Evolutionary conservation across 2,888 invertebrate genomes (phyloP).

Genomic region (Liodrosophila aerea): DNA sequence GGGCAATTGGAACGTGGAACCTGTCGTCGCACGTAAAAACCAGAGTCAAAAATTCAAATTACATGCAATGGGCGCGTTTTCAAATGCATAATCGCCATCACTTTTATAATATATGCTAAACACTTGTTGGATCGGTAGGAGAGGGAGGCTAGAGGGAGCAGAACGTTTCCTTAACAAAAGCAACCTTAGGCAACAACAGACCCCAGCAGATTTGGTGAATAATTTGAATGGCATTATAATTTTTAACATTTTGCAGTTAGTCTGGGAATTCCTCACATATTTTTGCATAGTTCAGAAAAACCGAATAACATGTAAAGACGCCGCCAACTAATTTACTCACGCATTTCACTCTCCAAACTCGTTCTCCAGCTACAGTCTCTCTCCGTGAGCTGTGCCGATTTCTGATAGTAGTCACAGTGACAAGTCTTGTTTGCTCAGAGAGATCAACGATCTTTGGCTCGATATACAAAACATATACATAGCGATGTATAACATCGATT

Average conservation of each 20-base stretch:
- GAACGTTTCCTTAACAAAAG: conserved; percentile 49
- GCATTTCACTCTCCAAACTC: conserved; percentile 22
- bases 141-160: conserved; percentile 28
- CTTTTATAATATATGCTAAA: conserved; percentile 67
- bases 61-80: conserved; percentile 70
- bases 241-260: conserved; percentile 54
- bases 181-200: not conserved
- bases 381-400: not conserved
- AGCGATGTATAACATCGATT: too few species aligned
- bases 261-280: conserved; percentile 73
- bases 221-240: conserved; percentile 53
- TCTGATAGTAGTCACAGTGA: conserved; percentile 1
- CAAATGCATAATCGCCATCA: conserved; percentile 68
- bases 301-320: conserved; percentile 54
- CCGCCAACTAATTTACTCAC: conserved; percentile 54
- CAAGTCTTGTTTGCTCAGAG: too few species aligned
- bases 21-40: conserved; percentile 73
- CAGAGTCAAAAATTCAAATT: conserved; percentile 68
- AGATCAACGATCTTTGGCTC: too few species aligned
- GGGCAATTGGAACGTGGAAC: conserved; percentile 65
- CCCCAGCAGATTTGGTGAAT: conserved; percentile 34
- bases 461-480: too few species aligned
- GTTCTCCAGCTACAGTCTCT: conserved; percentile 5
- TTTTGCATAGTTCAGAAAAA: conserved; percentile 62
- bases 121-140: conserved; percentile 20